Conservation (phyloP, 2,888 invertebrate species). For the Eristalis pertinax region DNA sequence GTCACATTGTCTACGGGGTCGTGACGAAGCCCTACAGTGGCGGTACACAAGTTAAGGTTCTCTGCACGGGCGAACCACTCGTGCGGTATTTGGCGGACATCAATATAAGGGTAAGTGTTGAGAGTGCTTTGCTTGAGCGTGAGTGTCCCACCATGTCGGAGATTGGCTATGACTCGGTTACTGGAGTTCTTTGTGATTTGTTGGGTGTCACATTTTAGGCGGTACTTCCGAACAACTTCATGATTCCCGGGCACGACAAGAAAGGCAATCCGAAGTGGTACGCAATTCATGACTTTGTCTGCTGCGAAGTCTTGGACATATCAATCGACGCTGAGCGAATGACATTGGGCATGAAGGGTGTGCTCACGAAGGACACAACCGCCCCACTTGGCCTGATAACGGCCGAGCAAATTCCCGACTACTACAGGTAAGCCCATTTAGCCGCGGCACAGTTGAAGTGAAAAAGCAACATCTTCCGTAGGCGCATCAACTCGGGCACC, state of each 20-base stretch:
- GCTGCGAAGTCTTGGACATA: constrained; percentile 94
- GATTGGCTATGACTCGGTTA: background rate
- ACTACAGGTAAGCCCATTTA: constrained; percentile 88
- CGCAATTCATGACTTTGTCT: constrained; percentile 91
- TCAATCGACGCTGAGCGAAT: constrained; percentile 93
- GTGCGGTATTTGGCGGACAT: constrained; percentile 92
- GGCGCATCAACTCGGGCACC: constrained; percentile 34
- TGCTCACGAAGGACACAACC: constrained; percentile 87
- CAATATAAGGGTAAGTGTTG: constrained; percentile 90
- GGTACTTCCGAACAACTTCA: constrained; percentile 62
- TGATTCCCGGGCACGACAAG: constrained; percentile 86
- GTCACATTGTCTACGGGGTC: constrained; percentile 90
- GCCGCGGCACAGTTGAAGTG: background rate
- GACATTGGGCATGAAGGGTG: constrained; percentile 92
- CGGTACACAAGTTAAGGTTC: constrained; percentile 86
- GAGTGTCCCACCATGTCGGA: background rate
- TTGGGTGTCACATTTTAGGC: constrained; percentile 66
- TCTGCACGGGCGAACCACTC: constrained; percentile 91
- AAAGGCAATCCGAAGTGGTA: constrained; percentile 89
- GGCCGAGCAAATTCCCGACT: constrained; percentile 90
- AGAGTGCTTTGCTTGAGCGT: background rate
- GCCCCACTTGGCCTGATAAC: constrained; percentile 91
- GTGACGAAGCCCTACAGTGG: constrained; percentile 89
- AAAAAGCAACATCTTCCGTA: constrained; percentile 3
- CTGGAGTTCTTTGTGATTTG: background rate